Conservation (phyloP, 2,113 vertebrate species). For the Lamprotornis superbus region DNA sequence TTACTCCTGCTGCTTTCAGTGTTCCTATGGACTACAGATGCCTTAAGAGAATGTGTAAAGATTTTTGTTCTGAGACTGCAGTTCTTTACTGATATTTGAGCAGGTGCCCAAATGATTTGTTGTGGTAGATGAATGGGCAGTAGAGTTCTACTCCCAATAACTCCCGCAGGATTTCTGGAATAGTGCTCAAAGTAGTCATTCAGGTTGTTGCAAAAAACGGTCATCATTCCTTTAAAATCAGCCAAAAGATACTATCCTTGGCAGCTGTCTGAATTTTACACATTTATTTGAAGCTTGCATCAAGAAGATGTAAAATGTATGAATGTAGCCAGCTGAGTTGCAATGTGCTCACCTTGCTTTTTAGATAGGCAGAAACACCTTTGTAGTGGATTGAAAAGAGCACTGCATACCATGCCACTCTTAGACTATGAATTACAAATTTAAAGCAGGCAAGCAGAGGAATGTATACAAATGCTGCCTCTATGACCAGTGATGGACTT, state of each 20-base stretch:
- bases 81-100: constrained; percentile 28
- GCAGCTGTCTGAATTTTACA: constrained; percentile 47
- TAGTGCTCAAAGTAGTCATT: constrained; percentile 54
- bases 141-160: background rate
- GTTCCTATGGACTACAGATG: background rate
- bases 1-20: constrained; percentile 7
- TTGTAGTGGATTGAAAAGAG: constrained; percentile 66
- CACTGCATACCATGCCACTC: constrained; percentile 48
- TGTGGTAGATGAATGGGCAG: background rate
- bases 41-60: constrained; percentile 21
- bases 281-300: constrained; percentile 36
- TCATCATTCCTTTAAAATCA: constrained; percentile 47
- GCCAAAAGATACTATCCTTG: constrained; percentile 32
- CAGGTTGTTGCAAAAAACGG: constrained; percentile 37
- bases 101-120: constrained; percentile 23
- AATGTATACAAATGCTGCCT: constrained; percentile 68
- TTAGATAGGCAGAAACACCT: constrained; percentile 59
- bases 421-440: constrained; percentile 64
- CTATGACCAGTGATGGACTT: constrained; percentile 68
- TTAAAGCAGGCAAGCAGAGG: constrained; percentile 60
- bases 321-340: constrained; percentile 59
- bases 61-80: constrained; percentile 35
- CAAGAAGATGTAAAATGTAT: constrained; percentile 41
- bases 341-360: constrained; percentile 52
- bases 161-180: constrained; percentile 29